Evolutionary conservation across 2,888 invertebrate genomes (phyloP), one percentile per base, ranked within the genome.

Genomic region (Seladonia tumulorum): DNA sequence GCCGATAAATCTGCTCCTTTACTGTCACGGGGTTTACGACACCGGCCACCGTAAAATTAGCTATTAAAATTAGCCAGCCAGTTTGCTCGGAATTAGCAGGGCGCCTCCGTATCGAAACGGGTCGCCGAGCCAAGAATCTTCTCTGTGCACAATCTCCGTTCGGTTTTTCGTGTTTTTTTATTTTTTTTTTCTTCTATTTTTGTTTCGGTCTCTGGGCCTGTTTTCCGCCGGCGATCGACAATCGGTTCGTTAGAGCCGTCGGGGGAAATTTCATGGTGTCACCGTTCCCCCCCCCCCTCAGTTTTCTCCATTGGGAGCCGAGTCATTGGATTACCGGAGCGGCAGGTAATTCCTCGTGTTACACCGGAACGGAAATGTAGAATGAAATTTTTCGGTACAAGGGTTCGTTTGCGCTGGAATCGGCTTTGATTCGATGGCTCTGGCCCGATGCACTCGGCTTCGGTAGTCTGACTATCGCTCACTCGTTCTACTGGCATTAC

Each of bases 1-100:
- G 3, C 29, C 76, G 76, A 79, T 84, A 84, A 81, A 83, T 78
- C 45, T 53, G 39, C 3, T 25, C 49, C 18, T 83, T 85, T 79
- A 85, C 68, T 79, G 39, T 45, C 49, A 63, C 22, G n/a, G 29
- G n/a, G 75, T 86, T 86, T 81, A 85, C 81, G 84, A 79, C 68
- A 25, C 60, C 8, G 22, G 47, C 57, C 63, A 76, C 76, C 79
- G 76, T 85, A 82, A 79, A 85, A 82, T 81, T 85, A 63, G 12
- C 60, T 47, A 79, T 86, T 81, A 76, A 83, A 86, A 86, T 81
- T 81, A 82, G 78, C 49, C 53, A 18, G 18, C 8, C 63, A 35
- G 76, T 79, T 76, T 76, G 73, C 79, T 77, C 57, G 63, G 74
- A 77, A 85, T 82, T 76, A 79, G 35, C n/a, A 4, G 42, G 39